Conservation (phyloP, 2,113 vertebrate genomes). For the Myocastor coypus region DNA sequence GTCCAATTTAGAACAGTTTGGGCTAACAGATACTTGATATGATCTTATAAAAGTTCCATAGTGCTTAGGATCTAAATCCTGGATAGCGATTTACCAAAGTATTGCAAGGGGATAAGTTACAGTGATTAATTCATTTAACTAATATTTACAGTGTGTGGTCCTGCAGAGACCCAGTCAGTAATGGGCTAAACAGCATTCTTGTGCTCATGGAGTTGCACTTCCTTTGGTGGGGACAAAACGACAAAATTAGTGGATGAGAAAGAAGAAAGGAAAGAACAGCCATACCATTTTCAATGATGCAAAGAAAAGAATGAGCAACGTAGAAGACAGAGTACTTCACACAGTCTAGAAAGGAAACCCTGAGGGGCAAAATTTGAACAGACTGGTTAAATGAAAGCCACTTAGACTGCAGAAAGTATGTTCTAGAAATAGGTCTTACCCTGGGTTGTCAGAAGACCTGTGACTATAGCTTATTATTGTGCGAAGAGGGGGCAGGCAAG, state of each 20-base stretch:
- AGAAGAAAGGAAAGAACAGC: background rate
- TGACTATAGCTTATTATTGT: background rate
- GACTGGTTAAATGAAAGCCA: background rate
- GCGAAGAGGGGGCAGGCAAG: background rate
- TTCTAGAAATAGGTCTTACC: background rate
- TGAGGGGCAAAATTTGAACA: background rate
- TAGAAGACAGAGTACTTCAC: background rate
- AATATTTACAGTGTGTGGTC: background rate
- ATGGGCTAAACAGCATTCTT: background rate
- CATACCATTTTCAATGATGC: background rate
- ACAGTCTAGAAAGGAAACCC: too few species aligned
- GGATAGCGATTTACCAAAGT: background rate
- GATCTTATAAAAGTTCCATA: background rate
- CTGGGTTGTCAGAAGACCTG: background rate
- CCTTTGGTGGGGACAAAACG: background rate
- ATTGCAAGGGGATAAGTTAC: background rate
- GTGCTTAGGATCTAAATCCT: background rate
- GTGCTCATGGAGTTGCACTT: background rate
- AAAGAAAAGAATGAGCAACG: background rate
- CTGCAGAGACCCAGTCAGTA: accelerated
- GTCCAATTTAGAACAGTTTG: background rate
- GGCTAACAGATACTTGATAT: background rate
- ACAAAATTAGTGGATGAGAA: background rate
- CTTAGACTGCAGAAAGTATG: background rate
- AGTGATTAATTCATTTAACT: background rate